Evolutionary conservation across 2,113 vertebrate genomes (phyloP).

Genomic region (Apus apus): DNA sequence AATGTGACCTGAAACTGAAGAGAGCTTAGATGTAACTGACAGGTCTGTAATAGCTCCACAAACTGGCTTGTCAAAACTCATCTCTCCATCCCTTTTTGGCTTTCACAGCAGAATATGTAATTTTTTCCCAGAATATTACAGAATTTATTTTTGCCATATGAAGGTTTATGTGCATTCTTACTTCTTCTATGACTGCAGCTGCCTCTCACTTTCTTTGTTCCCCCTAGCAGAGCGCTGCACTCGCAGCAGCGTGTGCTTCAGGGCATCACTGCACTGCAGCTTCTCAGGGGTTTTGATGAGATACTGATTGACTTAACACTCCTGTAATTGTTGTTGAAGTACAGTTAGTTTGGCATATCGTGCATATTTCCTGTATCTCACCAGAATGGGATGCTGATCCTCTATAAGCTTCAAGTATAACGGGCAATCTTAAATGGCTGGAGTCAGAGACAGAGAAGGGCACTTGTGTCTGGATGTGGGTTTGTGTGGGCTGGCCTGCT

Average conservation of each 20-base stretch:
- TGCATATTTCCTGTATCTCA: neutral
- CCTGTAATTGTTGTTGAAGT: neutral
- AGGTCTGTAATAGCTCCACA: neutral
- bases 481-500: neutral
- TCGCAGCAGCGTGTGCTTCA: neutral
- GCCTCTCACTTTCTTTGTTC: neutral
- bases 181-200: neutral
- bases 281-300: neutral
- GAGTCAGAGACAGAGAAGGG: neutral
- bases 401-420: neutral
- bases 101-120: neutral
- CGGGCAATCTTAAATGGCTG: neutral
- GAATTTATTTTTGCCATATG: neutral
- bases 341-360: neutral
- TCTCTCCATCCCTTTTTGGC: neutral
- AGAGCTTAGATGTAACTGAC: neutral
- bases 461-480: fast-evolving
- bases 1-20: neutral
- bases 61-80: neutral
- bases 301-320: neutral
- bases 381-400: neutral
- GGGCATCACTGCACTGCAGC: neutral
- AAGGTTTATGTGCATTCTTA: neutral
- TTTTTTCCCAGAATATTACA: neutral
- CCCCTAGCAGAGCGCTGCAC: neutral